Conservation (phyloP, 2,113 vertebrate species). For the Bubo scandiacus region DNA sequence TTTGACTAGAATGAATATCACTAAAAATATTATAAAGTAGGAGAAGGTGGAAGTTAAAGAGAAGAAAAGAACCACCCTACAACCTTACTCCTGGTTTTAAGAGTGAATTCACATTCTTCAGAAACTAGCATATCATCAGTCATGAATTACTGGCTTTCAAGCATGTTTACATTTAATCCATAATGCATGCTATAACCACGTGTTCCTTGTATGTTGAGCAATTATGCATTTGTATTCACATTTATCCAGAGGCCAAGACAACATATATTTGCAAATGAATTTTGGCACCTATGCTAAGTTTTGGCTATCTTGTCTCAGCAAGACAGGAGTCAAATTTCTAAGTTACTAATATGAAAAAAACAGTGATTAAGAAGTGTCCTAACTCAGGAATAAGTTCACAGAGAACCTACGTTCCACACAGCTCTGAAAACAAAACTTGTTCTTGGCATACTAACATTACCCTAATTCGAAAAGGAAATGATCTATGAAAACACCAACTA, state of each 20-base stretch:
- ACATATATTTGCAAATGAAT: neutral
- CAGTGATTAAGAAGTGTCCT: neutral
- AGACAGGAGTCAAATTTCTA: neutral
- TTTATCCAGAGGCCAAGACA: neutral
- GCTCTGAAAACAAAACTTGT: neutral
- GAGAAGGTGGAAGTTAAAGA: neutral
- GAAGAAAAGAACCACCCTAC: neutral
- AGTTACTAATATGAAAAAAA: neutral
- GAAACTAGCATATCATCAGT: neutral
- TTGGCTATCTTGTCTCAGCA: neutral
- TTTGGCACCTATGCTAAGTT: neutral
- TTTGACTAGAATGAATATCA: neutral
- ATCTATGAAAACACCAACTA: neutral
- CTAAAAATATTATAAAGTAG: neutral
- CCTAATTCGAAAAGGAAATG: neutral
- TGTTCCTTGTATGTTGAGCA: neutral
- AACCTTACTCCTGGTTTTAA: neutral
- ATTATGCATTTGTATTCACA: neutral
- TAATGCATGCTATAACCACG: neutral
- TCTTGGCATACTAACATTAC: neutral
- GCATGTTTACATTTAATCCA: neutral
- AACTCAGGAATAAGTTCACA: neutral
- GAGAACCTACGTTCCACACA: neutral
- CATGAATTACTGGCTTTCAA: neutral
- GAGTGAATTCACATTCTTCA: neutral